Percentiles rank a stretch among this genome's conserved stretches.
Evolutionary conservation across 1,140 invertebrate species (phyloP).

Genomic region (Oscheius sp.): DNA sequence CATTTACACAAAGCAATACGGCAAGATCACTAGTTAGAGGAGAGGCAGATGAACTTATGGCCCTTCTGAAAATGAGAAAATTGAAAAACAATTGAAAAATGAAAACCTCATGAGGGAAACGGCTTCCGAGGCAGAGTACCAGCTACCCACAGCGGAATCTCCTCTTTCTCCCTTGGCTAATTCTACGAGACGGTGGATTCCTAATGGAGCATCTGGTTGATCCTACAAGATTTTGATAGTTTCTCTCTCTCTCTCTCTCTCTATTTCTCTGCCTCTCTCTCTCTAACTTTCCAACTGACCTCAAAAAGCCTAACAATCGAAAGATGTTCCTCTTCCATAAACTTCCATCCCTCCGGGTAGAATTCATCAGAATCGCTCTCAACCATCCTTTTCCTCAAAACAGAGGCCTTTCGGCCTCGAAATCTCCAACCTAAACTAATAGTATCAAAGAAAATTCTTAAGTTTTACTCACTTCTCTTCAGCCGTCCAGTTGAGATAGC

Average conservation of each 20-base stretch:
- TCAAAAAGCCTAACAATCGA: constrained; percentile 35
- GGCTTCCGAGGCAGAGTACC: constrained; percentile 35
- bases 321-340: constrained; percentile 15
- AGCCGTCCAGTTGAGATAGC: constrained; percentile 75
- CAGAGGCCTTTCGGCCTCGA: neutral
- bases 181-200: constrained; percentile 30
- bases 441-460: neutral
- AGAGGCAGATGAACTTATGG: constrained; percentile 17
- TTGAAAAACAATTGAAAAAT: neutral
- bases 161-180: constrained; percentile 10
- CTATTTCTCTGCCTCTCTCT: no score
- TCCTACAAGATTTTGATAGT: no score
- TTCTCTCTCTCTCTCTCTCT: no score
- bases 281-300: no score
- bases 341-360: constrained; percentile 1
- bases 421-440: constrained; percentile 33
- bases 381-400: neutral
- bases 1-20: constrained; percentile 28
- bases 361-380: constrained; percentile 7
- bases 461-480: constrained; percentile 68
- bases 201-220: constrained; percentile 26
- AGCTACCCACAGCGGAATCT: constrained; percentile 27
- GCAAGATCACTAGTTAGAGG: constrained; percentile 8
- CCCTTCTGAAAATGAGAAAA: constrained; percentile 7
- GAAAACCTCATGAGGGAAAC: constrained; percentile 51